Conservation (phyloP, 2,888 invertebrate species). For the Callinectes sapidus region DNA sequence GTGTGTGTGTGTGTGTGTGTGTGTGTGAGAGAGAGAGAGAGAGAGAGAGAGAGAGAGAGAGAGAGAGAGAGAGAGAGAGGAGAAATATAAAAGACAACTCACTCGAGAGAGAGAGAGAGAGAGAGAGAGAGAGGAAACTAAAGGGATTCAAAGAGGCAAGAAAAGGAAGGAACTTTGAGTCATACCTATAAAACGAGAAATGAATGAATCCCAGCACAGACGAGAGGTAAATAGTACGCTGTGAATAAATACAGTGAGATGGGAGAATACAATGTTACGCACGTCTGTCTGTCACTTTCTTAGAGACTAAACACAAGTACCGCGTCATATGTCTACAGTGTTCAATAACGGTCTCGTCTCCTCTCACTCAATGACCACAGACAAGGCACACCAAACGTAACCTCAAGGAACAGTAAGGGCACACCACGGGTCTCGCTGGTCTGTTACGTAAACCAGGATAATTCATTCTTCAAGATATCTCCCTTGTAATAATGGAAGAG, state of each 20-base stretch:
- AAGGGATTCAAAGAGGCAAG: not conserved
- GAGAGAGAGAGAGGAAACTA: not conserved
- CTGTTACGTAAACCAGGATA: not conserved
- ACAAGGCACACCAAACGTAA: not conserved
- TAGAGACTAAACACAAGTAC: not conserved
- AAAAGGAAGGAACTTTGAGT: not conserved
- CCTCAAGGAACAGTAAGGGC: not conserved
- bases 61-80: no score
- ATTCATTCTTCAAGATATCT: not conserved
- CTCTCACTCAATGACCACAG: not conserved
- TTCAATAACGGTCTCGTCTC: not conserved
- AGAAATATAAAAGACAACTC: no score
- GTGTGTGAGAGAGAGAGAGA: no score
- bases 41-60: no score
- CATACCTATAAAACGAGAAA: not conserved
- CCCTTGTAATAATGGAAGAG: not conserved
- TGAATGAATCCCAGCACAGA: not conserved
- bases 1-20: no score
- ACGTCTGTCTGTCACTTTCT: not conserved
- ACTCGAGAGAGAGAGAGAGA: no score
- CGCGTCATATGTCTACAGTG: not conserved
- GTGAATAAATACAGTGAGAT: not conserved
- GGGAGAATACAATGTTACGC: not conserved
- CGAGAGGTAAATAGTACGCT: not conserved
- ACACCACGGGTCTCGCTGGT: not conserved